Conservation (phyloP, 2,113 vertebrate genomes). For the Poeciliopsis retropinna region DNA sequence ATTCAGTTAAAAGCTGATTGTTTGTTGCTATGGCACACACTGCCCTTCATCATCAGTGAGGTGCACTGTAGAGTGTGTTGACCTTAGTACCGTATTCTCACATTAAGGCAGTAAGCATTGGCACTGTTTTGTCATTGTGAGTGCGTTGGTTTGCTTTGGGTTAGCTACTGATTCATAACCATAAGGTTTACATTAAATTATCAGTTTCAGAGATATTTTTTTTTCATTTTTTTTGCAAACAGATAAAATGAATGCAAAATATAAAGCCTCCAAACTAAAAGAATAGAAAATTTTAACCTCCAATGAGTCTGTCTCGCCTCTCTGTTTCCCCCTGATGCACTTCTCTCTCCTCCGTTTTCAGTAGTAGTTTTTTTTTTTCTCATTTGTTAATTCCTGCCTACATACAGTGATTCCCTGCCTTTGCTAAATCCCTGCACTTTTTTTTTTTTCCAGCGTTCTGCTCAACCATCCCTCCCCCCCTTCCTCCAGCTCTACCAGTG, state of each 20-base stretch:
- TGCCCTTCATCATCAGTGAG: constrained; percentile 65
- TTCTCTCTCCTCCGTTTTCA: constrained; percentile 16
- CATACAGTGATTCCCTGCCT: not conserved
- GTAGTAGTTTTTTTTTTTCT: constrained; percentile 20
- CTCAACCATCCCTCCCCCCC: constrained; percentile 58
- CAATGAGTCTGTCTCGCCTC: constrained; percentile 47
- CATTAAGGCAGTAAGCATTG: constrained; percentile 98
- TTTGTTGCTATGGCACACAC: constrained; percentile 81
- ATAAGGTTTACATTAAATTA: constrained; percentile 58
- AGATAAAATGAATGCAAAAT: constrained; percentile 63
- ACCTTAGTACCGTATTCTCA: constrained; percentile 78
- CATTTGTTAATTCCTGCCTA: constrained; percentile 30
- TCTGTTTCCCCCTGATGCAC: constrained; percentile 47
- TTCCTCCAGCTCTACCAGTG: constrained; percentile 62
- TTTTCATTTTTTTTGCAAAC: constrained; percentile 47
- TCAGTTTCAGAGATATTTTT: constrained; percentile 52
- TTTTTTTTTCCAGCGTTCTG: constrained; percentile 52
- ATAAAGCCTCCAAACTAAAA: constrained; percentile 50
- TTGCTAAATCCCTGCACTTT: constrained; percentile 67
- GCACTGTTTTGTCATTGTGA: constrained; percentile 82
- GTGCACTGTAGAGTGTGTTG: constrained; percentile 73
- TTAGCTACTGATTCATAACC: constrained; percentile 65
- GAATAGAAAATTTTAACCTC: constrained; percentile 37
- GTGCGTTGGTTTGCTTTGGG: constrained; percentile 64
- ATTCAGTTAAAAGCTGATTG: constrained; percentile 80